Evolutionary conservation across 2,797 vertebrate genomes (phyloP), one percentile per base, ranked within the genome.

Genomic region (Neosilurus mollespiculum): DNA sequence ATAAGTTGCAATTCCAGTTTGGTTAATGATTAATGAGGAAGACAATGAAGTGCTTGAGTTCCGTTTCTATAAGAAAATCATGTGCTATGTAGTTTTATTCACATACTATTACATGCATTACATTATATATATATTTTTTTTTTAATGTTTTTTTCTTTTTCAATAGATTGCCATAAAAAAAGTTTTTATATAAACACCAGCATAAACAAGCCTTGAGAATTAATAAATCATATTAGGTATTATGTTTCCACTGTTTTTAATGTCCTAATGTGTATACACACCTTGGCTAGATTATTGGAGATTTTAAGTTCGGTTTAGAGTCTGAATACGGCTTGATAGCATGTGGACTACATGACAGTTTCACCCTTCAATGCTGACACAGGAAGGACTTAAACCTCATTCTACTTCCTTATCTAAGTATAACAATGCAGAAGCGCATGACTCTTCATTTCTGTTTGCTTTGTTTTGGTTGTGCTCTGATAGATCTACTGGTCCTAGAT

Each of bases 361-460:
- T 67, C 54, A 51, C 58, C 16, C n/a, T 79, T 16, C 16, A 1
- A 37, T 59, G 65, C 22, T 69, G 70, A 81, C 78, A 80, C 84
- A 89, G 89, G 90, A 90, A 90, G 88, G 56, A 58, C 30, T 77
- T 80, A 70, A 82, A 81, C 87, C 83, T 77, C 84, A 84, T 80
- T 64, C 81, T 67, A 69, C 83, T 88, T 89, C 87, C 80, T 72
- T 54, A 24, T 72, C 43, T 10, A 9, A 78, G 62, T n/a, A 58
- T 54, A 84, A 62, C 43, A 82, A 69, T 9, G 72, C 62, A 73
- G 67, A 4, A 12, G 34, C 58, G 54, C 20, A 62, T 53, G 73
- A 66, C 7, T 26, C 30, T 24, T 67, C 4, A 54, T 61, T 73
- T 61, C 80, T 37, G 37, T 16, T 30, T 16, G 11, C 2, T 43